A percentile compares a stretch with the other conserved stretches of the same genome.
phyloP scores from a whole-genome alignment of 2,888 invertebrate species.

The Morpho deidamia region DNA sequence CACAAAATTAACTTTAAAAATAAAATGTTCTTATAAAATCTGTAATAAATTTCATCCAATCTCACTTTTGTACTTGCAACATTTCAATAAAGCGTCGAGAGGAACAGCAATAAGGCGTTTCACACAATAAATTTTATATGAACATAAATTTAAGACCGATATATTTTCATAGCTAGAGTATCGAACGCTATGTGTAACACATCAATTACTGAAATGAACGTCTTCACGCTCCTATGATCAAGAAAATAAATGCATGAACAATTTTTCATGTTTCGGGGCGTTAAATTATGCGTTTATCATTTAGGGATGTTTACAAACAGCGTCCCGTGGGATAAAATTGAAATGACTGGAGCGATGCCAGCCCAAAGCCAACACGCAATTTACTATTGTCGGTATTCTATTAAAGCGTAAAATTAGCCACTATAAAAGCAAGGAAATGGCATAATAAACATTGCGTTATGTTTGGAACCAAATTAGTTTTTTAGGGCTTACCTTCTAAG shows the following conservation, averaged over 20 bases:
- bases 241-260: constrained; percentile 62
- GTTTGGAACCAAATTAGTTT: background rate
- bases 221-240: constrained; percentile 59
- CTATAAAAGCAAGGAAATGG: constrained; percentile 18
- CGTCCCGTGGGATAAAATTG: constrained; percentile 68
- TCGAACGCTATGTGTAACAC: constrained; percentile 40
- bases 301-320: constrained; percentile 71
- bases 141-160: constrained; percentile 25
- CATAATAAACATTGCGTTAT: constrained; percentile 6
- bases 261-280: constrained; percentile 66
- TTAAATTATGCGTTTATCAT: constrained; percentile 76
- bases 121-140: constrained; percentile 23
- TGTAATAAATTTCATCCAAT: constrained; percentile 15
- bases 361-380: constrained; percentile 44
- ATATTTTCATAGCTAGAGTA: constrained; percentile 24
- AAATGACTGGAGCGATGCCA: constrained; percentile 73
- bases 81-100: constrained; percentile 22
- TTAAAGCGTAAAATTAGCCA: constrained; percentile 30
- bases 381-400: constrained; percentile 33
- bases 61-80: constrained; percentile 16
- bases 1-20: constrained; percentile 1
- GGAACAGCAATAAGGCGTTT: constrained; percentile 22
- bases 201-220: constrained; percentile 53
- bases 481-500: too few species aligned
- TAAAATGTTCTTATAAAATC: background rate